Percentiles rank a stretch among this genome's conserved stretches.
Conservation (phyloP, 2,797 vertebrate genomes). For the Valencia hispanica region DNA sequence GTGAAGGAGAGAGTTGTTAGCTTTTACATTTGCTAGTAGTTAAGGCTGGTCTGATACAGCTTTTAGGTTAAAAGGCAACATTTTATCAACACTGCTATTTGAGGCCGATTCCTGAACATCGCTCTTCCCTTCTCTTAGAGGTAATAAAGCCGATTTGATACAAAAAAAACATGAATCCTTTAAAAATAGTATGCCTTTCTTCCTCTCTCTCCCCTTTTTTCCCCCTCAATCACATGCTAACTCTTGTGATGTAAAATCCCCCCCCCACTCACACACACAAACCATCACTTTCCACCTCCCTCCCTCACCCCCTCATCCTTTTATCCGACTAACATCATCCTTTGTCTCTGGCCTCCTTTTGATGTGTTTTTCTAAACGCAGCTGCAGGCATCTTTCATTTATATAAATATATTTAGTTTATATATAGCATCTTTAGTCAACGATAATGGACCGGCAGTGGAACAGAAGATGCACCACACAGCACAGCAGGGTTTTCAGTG, state of each 20-base stretch:
- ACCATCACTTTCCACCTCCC: slow-evolving; percentile 64
- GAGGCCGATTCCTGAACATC: slow-evolving; percentile 10
- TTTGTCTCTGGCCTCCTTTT: slow-evolving; percentile 74
- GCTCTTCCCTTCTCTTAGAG: slow-evolving; percentile 21
- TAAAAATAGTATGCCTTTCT: slow-evolving; percentile 30
- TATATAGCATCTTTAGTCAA: slow-evolving; percentile 53
- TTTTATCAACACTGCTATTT: slow-evolving; percentile 6
- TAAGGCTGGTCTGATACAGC: slow-evolving; percentile 1
- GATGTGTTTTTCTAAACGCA: slow-evolving; percentile 48
- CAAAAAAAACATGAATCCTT: slow-evolving; percentile 44
- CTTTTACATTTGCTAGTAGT: slow-evolving; percentile 23
- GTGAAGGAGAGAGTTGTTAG: slow-evolving; percentile 34
- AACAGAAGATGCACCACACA: slow-evolving; percentile 30
- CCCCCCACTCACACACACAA: slow-evolving; percentile 18
- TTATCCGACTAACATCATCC: slow-evolving; percentile 66
- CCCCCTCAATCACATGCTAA: slow-evolving; percentile 34
- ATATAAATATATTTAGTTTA: slow-evolving; percentile 34
- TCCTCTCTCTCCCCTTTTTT: slow-evolving; percentile 51
- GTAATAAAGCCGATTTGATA: slow-evolving; percentile 40
- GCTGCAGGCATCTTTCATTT: slow-evolving; percentile 60
- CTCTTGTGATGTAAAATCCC: slow-evolving; percentile 28
- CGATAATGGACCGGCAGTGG: slow-evolving; percentile 41
- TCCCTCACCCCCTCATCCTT: slow-evolving; percentile 60
- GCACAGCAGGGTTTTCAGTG: slow-evolving; percentile 18
- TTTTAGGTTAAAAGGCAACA: slow-evolving; percentile 12